Evolutionary conservation across 2,113 vertebrate species (phyloP), one percentile per base, ranked within the genome.

Genomic region (Melanocharis versteri): DNA sequence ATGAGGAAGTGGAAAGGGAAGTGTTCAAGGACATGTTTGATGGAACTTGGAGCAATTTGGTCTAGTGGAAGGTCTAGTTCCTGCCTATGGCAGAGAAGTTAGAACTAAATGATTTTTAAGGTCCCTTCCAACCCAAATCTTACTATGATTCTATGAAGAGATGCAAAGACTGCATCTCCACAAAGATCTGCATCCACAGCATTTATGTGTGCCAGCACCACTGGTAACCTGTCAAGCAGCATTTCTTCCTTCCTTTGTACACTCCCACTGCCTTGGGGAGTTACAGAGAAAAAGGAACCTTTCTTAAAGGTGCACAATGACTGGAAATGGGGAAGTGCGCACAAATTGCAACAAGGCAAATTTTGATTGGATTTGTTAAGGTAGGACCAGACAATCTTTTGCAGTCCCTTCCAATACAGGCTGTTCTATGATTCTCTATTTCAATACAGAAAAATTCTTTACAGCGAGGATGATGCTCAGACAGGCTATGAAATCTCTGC

Each of bases 401-500:
- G 1, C 91, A 30, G 28, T 40, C 24, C 9, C 31, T 81, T 65
- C 50, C 24, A 89, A 77, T 4, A 37, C 2, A 11, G n/a, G 64
- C 42, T 73, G 16, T 37, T 81, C 14, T 53, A 13, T 9, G 7
- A 61, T 56, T 40, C 40, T 85, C 23, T 47, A 24, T 13, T 68
- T 50, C 57, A 58, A 20, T 5, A 22, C 6, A 62, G 37, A 83
- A 72, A 47, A 85, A 45, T 6, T 53, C 10, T 71, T 91, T 31
- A 85, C 28, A 15, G 24, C 37, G 40, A 89, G 28, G 27, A 85
- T 35, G 1, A 28, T 65, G 13, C 27, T 50, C 48, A 79, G n/a
- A 57, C 8, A 72, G 31, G 16, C 40, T 57, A 33, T 0, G 1
- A 90, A 76, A 86, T 73, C 50, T 53, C n/a, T 0, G 0, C 26